Conservation (phyloP, 2,888 invertebrate genomes). For the Deilephila porcellus region DNA sequence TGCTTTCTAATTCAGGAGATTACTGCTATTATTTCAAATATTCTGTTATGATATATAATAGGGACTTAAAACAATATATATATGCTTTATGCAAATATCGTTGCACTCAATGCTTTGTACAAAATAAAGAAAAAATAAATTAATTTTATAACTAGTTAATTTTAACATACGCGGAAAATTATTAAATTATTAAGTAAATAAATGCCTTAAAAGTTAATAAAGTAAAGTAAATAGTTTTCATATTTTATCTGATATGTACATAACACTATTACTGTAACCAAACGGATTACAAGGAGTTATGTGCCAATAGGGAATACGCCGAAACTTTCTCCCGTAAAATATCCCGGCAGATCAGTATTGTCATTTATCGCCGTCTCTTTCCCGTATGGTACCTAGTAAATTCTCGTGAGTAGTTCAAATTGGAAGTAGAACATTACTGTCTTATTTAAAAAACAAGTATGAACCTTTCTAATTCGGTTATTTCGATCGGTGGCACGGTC, state of each 20-base stretch:
- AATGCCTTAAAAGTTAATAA: background rate
- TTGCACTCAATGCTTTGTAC: background rate
- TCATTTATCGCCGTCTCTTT: background rate
- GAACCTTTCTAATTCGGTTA: no score
- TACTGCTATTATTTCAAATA: constrained; percentile 24
- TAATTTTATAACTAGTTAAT: background rate
- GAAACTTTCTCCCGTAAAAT: background rate
- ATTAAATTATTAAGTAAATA: no score
- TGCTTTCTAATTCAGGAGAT: constrained; percentile 12
- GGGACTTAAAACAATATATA: constrained; percentile 12
- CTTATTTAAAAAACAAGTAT: no score
- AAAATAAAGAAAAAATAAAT: background rate
- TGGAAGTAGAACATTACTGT: no score
- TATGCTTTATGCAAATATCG: background rate
- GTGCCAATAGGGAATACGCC: background rate
- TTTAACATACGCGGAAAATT: no score
- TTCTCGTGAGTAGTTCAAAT: no score
- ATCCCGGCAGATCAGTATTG: background rate
- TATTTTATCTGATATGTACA: background rate
- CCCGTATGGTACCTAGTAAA: background rate
- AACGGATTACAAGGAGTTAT: background rate
- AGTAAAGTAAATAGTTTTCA: no score
- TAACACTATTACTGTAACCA: background rate
- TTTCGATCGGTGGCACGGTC: no score
- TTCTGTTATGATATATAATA: constrained; percentile 2